These are phyloP conservation scores for Onychomys arenicola DNA, from an alignment of 2,797 vertebrate species.

Conservation along the genomic window DNA sequence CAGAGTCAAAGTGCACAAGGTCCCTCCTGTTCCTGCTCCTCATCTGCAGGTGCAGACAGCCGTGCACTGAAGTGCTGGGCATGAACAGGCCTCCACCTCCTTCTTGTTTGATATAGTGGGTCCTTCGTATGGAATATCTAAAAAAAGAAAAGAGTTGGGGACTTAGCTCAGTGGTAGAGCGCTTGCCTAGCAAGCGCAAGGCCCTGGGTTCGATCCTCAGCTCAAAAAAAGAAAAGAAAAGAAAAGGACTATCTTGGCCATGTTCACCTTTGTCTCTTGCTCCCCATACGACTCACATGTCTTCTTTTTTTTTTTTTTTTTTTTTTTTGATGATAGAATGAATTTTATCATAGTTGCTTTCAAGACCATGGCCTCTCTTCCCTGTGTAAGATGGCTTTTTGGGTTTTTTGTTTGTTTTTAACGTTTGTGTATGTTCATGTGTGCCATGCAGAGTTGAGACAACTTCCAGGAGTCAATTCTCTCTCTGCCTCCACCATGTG, in stretches of 20 bases:
- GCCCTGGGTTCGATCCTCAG: no score
- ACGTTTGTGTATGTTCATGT: not conserved
- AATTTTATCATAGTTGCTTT: not conserved
- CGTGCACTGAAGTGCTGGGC: not conserved
- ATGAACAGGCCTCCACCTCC: accelerated
- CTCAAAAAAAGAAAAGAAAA: no score
- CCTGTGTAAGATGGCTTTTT: not conserved
- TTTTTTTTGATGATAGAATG: not conserved
- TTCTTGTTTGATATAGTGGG: not conserved
- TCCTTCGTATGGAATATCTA: not conserved
- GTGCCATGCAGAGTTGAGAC: not conserved
- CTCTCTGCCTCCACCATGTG: not conserved
- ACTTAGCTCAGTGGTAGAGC: no score
- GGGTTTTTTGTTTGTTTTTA: not conserved
- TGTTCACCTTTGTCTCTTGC: not conserved
- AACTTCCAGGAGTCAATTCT: not conserved
- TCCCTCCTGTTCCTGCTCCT: no score
- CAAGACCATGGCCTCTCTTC: not conserved
- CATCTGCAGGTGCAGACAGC: not conserved
- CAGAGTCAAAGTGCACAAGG: accelerated
- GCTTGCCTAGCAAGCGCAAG: no score
- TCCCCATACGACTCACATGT: not conserved
- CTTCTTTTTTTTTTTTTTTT: no score
- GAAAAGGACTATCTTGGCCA: no score
- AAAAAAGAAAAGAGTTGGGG: no score